Percentiles rank a stretch among this genome's conserved stretches.
Evolutionary conservation across 2,113 vertebrate genomes (phyloP).

Genomic region (Antidorcas marsupialis): DNA sequence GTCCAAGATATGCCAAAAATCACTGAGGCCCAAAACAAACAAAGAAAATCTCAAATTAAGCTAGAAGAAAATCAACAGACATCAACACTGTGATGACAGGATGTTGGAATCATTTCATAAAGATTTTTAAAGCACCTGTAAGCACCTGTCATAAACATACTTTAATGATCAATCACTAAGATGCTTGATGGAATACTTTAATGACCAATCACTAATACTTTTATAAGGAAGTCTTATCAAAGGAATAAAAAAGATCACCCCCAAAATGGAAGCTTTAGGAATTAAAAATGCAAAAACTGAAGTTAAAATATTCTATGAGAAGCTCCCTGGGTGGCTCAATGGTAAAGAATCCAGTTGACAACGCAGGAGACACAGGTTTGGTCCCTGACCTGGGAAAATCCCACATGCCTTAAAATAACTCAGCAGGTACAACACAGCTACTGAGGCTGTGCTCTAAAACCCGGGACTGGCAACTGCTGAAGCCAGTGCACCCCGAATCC

Average conservation of each 20-base stretch:
- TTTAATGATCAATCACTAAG: not conserved
- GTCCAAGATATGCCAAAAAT: not conserved
- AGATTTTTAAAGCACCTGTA: not conserved
- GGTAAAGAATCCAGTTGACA: not conserved
- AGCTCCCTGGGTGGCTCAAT: not conserved
- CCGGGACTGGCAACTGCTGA: fast-evolving
- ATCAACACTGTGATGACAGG: not conserved
- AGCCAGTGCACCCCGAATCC: not conserved
- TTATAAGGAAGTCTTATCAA: not conserved
- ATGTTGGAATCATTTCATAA: not conserved
- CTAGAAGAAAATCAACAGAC: not conserved
- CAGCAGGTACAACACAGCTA: not conserved
- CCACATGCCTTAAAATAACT: not conserved
- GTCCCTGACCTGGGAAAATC: not conserved
- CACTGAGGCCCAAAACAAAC: not conserved
- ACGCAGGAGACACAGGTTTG: fast-evolving
- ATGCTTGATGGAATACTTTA: not conserved
- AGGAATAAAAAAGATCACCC: not conserved
- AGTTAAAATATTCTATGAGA: not conserved
- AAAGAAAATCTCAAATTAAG: not conserved
- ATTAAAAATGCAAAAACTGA: not conserved
- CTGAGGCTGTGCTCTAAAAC: not conserved
- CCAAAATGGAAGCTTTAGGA: not conserved
- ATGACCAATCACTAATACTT: not conserved
- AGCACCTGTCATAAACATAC: not conserved